Base-by-base conservation (phyloP, 2,113 vertebrate genomes). In the Cinclus cinclus region DNA sequence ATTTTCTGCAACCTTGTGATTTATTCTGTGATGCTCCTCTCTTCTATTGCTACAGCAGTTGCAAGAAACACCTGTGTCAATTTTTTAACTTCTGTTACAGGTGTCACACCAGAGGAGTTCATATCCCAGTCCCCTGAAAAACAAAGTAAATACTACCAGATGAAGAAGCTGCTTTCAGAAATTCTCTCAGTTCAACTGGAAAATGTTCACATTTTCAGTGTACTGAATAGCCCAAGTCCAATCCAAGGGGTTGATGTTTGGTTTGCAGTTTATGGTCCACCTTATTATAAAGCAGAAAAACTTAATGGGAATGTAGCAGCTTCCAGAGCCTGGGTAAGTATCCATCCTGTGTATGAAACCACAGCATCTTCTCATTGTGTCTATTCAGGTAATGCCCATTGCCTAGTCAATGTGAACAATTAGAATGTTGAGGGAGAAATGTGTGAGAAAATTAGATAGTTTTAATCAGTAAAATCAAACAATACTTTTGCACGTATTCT, bases 141-240 rank as follows among this genome's bases (percentile, higher is more conserved):
- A 33, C 96, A 98, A 76, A 99, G 98, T 75, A 97, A 95, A 67
- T 99, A 98, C 91, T 92, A 96, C 37, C 98, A 95, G 82, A 97
- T 99, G 96, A 97, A 94, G 71, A 97, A 92, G 41, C 39, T 94
- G 25, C 87, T 99, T 78, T 97, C 98, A 14, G 98, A 98, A 81
- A 92, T 98, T 64, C 59, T 98, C 46, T 98, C 97, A 65, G 98
- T 96, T 18, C 93, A 92, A 8, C 84, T 92, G 1, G 97, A 98
- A 58, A 98, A 98, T 1, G 83, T 99, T 52, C 98, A 98, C 33
- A 83, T 99, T 92, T 99, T 99, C 97, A 99, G 98, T 30, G 97
- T 98, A n/a, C 86, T 97, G 49, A 97, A 95, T 13, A 95, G 93
- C 41, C 77, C 94, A 7, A 95, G 65, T 44, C 96, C 92, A 17